Base-by-base conservation (phyloP, 1,140 invertebrate genomes). In the Elymnias hypermnestra region DNA sequence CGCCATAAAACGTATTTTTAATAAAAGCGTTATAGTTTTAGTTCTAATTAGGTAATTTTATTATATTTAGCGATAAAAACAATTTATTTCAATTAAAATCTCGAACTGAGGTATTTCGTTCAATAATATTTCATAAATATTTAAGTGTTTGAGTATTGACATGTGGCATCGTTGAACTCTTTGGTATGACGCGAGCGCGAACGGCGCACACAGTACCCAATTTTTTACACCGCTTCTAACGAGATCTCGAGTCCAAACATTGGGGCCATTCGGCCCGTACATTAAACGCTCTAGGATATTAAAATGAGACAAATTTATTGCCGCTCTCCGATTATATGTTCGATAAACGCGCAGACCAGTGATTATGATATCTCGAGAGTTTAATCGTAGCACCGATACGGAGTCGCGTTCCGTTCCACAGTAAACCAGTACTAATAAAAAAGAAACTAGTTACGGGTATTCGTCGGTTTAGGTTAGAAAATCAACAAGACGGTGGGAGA, bases 281-380 rank as follows among this genome's bases (percentile, higher is more conserved):
- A 69, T 78, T 68, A 81, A 67, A 78, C 75, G 70, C 70, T 77
- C 66, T 72, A 73, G 67, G 65, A 69, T 81, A 79, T 81, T 78
- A 84, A 81, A 84, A 83, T 75, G 74, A 76, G 81, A 84, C 78
- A 77, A 83, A 84, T 84, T 84, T 83, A 84, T 84, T 75, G 69
- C 74, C 73, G 67, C 57, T 56, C 72, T 73, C 68, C 67, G 76
- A 84, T 84, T 79, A 83, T 77, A 68, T 52, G 62, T 70, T 77
- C 78, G 81, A 84, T 84, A 83, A 82, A 84, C 76, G 67, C 70
- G 38, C 58, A 81, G 72, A 81, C 78, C 75, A 68, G 76, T 83
- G 81, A 84, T 84, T 84, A 84, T 84, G 77, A 82, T 84, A 84
- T 84, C 81, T 84, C 61, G 44, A 58, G 57, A 60, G 68, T 72